phyloP scores from a whole-genome alignment of 2,797 vertebrate genomes.

The Leuciscus waleckii region DNA sequence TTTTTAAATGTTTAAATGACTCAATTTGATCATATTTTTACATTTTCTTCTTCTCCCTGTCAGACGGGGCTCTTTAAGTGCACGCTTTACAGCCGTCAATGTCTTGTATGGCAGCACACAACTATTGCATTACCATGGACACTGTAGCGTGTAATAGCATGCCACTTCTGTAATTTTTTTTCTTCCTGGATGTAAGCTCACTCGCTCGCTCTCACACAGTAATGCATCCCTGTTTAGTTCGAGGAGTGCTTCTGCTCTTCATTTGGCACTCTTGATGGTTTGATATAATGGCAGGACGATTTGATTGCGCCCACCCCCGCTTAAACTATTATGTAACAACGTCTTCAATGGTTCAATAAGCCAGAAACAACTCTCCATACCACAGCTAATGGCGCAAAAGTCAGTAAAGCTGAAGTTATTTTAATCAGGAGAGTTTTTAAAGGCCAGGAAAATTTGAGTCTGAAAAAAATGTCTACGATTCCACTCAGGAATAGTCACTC shows the following conservation, averaged over 20 bases:
- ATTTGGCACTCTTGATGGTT: conserved; percentile 42
- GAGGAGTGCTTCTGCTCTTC: conserved; percentile 29
- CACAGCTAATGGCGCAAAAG: conserved; percentile 30
- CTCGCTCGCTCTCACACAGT: background rate
- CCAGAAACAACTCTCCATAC: conserved; percentile 35
- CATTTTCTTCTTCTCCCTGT: conserved; percentile 21
- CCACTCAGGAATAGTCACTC: conserved; percentile 6
- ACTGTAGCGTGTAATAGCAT: conserved; percentile 42
- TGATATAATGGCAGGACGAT: conserved; percentile 48
- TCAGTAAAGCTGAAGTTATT: conserved; percentile 31
- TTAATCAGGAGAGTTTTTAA: conserved; percentile 19
- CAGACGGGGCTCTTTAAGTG: conserved; percentile 8
- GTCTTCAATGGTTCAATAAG: conserved; percentile 44
- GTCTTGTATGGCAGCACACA: conserved; percentile 48
- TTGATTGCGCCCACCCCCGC: conserved; percentile 33
- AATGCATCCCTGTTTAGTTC: conserved; percentile 33
- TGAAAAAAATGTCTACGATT: background rate
- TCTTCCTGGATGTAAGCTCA: conserved; percentile 17
- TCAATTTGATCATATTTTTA: conserved; percentile 20
- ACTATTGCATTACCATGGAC: conserved; percentile 52
- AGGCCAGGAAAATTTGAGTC: background rate
- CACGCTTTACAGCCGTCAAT: background rate
- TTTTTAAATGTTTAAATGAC: background rate
- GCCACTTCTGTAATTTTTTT: conserved; percentile 35
- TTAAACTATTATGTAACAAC: conserved; percentile 50